These are phyloP conservation scores for Meloe dianella DNA, from an alignment of 2,888 invertebrate species.

Conservation along the genomic window DNA sequence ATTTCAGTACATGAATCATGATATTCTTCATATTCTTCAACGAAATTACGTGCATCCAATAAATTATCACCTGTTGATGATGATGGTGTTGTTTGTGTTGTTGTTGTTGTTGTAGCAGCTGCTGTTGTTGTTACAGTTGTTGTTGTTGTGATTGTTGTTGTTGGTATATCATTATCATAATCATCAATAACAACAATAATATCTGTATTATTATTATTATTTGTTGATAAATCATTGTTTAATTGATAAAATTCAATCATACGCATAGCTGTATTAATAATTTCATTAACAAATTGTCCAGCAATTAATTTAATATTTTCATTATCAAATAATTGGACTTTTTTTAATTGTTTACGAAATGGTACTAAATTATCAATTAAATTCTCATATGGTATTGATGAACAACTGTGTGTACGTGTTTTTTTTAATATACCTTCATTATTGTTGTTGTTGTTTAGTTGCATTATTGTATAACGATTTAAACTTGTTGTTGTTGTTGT, in stretches of 20 bases:
- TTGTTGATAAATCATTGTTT: neutral
- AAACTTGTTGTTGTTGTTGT: slow-evolving; percentile 52
- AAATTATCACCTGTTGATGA: slow-evolving; percentile 49
- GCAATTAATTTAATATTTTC: slow-evolving; percentile 22
- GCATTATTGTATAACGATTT: slow-evolving; percentile 42
- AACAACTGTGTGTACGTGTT: slow-evolving; percentile 57
- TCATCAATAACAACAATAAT: neutral
- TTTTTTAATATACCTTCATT: slow-evolving; percentile 45
- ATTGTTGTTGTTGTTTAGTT: slow-evolving; percentile 38
- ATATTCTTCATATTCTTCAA: slow-evolving; percentile 58
- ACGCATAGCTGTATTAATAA: neutral
- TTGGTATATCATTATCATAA: slow-evolving; percentile 10
- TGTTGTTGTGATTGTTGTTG: slow-evolving; percentile 16
- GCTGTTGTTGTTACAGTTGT: slow-evolving; percentile 44
- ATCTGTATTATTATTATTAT: neutral
- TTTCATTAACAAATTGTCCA: slow-evolving; percentile 11
- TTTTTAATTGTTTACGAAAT: slow-evolving; percentile 58
- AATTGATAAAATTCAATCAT: neutral
- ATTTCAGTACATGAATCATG: slow-evolving; percentile 58
- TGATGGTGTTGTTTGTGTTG: slow-evolving; percentile 50
- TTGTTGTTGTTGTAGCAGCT: slow-evolving; percentile 48
- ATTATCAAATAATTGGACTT: slow-evolving; percentile 53
- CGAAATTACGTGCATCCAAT: slow-evolving; percentile 55
- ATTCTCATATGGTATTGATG: slow-evolving; percentile 58
- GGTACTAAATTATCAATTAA: slow-evolving; percentile 58